Percentiles rank a stretch among this genome's conserved stretches.
phyloP scores from a whole-genome alignment of 1,140 invertebrate genomes.

The Popillia japonica region DNA sequence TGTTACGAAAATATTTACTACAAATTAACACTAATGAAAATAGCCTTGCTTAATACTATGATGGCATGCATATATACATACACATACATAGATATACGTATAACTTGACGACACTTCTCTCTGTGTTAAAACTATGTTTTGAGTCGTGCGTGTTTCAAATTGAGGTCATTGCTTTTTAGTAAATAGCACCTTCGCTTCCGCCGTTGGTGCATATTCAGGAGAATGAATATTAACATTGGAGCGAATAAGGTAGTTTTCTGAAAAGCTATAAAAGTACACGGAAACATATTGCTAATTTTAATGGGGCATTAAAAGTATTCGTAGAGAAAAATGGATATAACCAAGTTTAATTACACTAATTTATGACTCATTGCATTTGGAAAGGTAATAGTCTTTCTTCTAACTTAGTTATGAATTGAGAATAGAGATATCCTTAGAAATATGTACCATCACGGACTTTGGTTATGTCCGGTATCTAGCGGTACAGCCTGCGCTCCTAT shows the following conservation, averaged over 20 bases:
- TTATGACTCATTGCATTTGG: too few relatives aligned
- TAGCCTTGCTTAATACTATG: conserved; percentile 6
- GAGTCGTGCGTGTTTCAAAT: conserved; percentile 23
- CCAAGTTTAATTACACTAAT: background rate
- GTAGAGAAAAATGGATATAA: background rate
- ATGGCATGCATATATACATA: background rate
- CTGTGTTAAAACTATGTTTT: background rate
- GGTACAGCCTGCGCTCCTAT: too few relatives aligned
- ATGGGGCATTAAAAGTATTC: background rate
- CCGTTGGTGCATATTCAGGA: background rate
- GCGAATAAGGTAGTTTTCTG: conserved; percentile 17
- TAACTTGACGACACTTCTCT: conserved; percentile 23
- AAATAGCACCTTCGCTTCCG: conserved; percentile 24
- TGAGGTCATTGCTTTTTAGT: conserved; percentile 28
- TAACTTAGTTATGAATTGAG: too few relatives aligned
- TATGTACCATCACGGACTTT: too few relatives aligned
- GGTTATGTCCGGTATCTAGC: too few relatives aligned
- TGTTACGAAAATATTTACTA: conserved; percentile 17
- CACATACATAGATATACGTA: background rate
- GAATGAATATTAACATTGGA: background rate
- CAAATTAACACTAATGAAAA: conserved; percentile 26
- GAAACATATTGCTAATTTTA: background rate
- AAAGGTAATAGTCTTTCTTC: too few relatives aligned
- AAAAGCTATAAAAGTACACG: background rate
- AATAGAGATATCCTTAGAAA: too few relatives aligned